A percentile compares a stretch with the other conserved stretches of the same genome.
Evolutionary conservation across 1,140 invertebrate species (phyloP).

Genomic region (Tetraneura akinire): DNA sequence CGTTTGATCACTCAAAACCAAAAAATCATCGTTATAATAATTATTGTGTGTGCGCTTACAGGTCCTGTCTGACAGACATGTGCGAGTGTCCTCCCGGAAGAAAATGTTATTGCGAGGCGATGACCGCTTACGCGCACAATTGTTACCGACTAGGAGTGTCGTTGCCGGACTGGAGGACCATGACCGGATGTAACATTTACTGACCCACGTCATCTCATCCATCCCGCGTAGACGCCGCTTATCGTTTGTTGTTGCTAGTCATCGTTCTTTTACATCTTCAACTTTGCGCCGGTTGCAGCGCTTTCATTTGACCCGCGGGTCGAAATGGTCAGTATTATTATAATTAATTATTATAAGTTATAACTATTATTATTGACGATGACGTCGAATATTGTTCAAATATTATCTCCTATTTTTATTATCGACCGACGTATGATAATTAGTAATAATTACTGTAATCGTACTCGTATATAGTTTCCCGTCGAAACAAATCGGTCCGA

Average conservation of each 20-base stretch:
- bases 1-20: too few species aligned
- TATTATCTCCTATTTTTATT: too few species aligned
- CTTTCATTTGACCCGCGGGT: conserved; percentile 18
- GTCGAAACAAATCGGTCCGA: too few species aligned
- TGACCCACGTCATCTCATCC: conserved; percentile 26
- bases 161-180: conserved; percentile 67
- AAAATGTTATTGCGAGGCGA: conserved; percentile 84
- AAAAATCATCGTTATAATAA: too few species aligned
- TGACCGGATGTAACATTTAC: conserved; percentile 63
- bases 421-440: too few species aligned
- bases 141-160: conserved; percentile 75
- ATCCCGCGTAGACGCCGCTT: conserved; percentile 27
- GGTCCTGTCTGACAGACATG: conserved; percentile 84
- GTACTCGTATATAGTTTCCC: too few species aligned
- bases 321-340: conserved; percentile 38
- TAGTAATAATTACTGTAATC: too few species aligned
- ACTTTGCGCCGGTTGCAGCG: conserved; percentile 12
- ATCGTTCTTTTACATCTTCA: conserved; percentile 43
- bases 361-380: too few species aligned
- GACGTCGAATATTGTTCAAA: too few species aligned
- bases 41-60: conserved; percentile 57
- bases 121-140: conserved; percentile 84
- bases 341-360: too few species aligned
- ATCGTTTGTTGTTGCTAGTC: conserved; percentile 44
- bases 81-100: conserved; percentile 78